Base-by-base conservation (phyloP, 2,888 invertebrate genomes). In the Polydrusus tereticollis region DNA sequence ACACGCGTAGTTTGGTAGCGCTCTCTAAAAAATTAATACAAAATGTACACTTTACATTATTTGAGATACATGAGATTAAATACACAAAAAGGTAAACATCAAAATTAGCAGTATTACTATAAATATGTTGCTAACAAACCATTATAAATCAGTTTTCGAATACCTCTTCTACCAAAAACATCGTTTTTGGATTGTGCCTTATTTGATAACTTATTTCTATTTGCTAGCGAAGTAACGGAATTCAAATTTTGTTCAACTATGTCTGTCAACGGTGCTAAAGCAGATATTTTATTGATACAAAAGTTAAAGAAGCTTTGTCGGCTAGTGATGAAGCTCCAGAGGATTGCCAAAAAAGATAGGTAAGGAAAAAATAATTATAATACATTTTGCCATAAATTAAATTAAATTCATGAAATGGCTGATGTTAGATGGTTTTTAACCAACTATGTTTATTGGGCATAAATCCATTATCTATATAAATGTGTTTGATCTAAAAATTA, bases 261-360 rank as follows among this genome's bases (percentile, higher is more conserved):
- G 59, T 33, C 60, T 23, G 52, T 57, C 12, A 59, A 52, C 58
- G 58, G 57, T 3, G n/a, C 12, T 1, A 21, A 47, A 2, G 65
- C 43, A n/a, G 74, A 74, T 26, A 26, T 71, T 2, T 14, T 71
- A n/a, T 23, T 74, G 16, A 41, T 71, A 8, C 58, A 64, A 36
- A 58, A 74, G 38, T 59, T 74, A 57, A 70, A 74, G 26, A 70
- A 71, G 38, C 47, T 71, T 58, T 71, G 67, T 26, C 38, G 47
- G 10, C 58, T 74, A n/a, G 7, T 74, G 10, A 8, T 20, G 5
- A 74, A 74, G 29, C 33, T 70, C 26, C 57, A 74, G 12, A 63
- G 59, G 47, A 70, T 47, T 20, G 20, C 26, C 14, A 45, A 62
- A 26, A 50, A 66, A 59, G 64, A 69, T 43, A 69, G 69, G 73